A percentile compares a stretch with the other conserved stretches of the same genome.
Evolutionary conservation across 2,888 invertebrate genomes (phyloP).

Genomic region (Mesorhabditis belari): DNA sequence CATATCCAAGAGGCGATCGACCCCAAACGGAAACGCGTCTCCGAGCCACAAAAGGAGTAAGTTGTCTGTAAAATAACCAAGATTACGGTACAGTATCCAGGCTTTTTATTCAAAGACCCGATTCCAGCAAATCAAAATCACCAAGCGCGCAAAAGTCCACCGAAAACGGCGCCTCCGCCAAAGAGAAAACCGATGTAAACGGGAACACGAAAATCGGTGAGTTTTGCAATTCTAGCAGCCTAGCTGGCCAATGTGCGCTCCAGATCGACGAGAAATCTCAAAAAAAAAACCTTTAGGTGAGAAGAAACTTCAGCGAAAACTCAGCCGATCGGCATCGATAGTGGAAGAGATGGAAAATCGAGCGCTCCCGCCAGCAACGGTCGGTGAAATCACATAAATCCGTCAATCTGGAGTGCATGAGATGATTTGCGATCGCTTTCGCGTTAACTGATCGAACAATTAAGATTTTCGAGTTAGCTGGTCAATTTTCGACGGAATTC

Average conservation of each 20-base stretch:
- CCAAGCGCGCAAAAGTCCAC: no score
- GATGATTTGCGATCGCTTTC: no score
- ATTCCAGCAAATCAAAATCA: not conserved
- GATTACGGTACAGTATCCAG: no score
- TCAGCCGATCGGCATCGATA: constrained; percentile 36
- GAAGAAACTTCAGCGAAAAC: constrained; percentile 21
- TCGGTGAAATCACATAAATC: no score
- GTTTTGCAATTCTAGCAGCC: not conserved
- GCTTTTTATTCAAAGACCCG: no score
- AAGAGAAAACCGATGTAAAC: not conserved
- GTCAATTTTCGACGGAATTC: no score
- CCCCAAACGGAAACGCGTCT: not conserved
- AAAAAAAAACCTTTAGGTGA: constrained; percentile 1
- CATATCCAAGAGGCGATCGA: constrained; percentile 57
- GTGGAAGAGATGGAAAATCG: constrained; percentile 41
- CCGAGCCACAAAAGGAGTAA: not conserved
- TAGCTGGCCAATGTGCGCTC: no score
- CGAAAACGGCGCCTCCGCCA: no score
- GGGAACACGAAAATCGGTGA: not conserved
- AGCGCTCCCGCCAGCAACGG: constrained; percentile 29
- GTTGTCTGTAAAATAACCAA: not conserved
- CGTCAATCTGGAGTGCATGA: no score
- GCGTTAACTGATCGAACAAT: no score
- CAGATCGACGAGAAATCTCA: no score
- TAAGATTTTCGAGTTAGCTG: no score